Conservation (phyloP, 2,113 vertebrate genomes). For the Phalacrocorax carbo region DNA sequence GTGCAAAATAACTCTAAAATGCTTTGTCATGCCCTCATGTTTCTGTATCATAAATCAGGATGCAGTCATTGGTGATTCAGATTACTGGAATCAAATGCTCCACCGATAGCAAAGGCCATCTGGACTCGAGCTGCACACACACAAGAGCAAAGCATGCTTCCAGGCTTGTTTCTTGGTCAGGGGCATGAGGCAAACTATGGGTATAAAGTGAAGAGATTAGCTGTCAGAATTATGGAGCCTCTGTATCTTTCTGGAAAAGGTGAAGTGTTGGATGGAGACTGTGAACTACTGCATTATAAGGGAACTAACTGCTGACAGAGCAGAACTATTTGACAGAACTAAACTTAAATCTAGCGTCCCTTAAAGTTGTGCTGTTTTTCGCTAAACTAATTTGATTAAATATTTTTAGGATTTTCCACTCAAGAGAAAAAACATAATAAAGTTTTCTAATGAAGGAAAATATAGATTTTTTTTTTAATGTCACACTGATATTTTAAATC, state of each 20-base stretch:
- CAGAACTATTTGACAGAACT: not conserved
- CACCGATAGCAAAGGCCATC: not conserved
- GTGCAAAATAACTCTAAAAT: not conserved
- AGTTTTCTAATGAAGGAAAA: not conserved
- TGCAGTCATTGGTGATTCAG: fast-evolving
- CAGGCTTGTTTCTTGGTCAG: not conserved
- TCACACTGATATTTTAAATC: not conserved
- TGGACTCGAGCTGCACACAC: not conserved
- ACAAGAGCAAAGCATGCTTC: not conserved
- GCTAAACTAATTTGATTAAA: not conserved
- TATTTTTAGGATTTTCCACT: not conserved
- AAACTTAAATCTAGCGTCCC: not conserved
- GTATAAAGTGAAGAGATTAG: not conserved
- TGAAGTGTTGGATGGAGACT: not conserved
- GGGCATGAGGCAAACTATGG: not conserved
- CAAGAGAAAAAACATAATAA: not conserved
- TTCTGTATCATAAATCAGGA: not conserved
- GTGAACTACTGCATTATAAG: not conserved
- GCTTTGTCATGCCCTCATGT: not conserved
- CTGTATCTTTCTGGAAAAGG: not conserved
- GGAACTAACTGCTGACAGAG: not conserved
- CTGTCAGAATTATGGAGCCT: not conserved
- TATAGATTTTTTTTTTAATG: not conserved
- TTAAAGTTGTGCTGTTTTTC: not conserved
- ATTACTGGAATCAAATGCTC: not conserved